Evolutionary conservation across 2,797 vertebrate genomes (phyloP), one percentile per base, ranked within the genome.

Genomic region (Pipistrellus pipistrellus): DNA sequence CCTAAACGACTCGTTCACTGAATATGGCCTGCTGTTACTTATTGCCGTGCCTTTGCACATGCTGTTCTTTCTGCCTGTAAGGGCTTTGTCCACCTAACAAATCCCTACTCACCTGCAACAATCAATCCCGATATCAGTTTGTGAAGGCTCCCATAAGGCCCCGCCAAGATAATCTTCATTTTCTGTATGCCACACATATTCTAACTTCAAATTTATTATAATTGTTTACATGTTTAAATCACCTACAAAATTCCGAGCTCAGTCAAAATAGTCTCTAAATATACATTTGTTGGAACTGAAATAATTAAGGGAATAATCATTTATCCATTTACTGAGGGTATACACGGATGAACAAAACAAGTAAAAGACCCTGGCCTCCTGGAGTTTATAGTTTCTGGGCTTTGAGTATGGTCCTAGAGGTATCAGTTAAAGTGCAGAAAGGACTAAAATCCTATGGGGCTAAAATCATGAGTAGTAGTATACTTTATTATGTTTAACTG

Each of bases 31-130:
- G 32, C 66, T 90, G 30, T 27, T n/a, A 72, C 71, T 64, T 35
- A 46, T 18, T 48, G 18, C 32, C 9, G n/a, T 13, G 62, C 41
- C 17, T 62, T 55, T 59, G 69, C 38, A 83, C 53, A 41, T 17
- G 23, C 90, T 83, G 20, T 71, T 82, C 92, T 62, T 83, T 77
- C 71, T 84, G 77, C 20, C 55, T 69, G 32, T 30, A 66, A 73
- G 41, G 6, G 15, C 71, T 84, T 9, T 55, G 30, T 32, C 48
- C 23, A 83, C 21, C 55, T 30, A 46, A 51, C 72, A 69, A 80
- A 59, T 62, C 41, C 32, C 51, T 53, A 14, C 20, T 80, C 57
- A 46, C 48, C 32, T 51, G 62, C 62, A 72, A 64, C 7, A 69
- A 20, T 92, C 23, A 94, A 62, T 72, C 73, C 38, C n/a, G 62